Conservation (phyloP, 2,888 invertebrate species). For the Spatulosminthurus flaviceps region DNA sequence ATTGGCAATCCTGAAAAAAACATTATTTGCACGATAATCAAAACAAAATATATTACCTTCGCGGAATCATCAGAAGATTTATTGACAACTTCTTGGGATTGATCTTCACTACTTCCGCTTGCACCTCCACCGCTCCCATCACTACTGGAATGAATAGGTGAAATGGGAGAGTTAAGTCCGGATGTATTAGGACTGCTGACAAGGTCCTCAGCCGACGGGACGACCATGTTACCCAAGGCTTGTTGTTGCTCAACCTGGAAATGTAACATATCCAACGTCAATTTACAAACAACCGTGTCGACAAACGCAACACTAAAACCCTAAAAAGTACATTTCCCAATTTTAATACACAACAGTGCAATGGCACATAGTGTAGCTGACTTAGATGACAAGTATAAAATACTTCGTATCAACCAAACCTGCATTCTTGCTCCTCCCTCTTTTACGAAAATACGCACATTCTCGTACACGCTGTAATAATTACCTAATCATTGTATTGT, state of each 20-base stretch:
- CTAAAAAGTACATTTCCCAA: no score
- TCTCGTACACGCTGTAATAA: no score
- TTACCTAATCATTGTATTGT: no score
- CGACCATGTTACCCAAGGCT: slow-evolving; percentile 55
- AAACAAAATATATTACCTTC: slow-evolving; percentile 54
- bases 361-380: no score
- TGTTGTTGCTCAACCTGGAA: slow-evolving; percentile 53
- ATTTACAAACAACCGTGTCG: no score
- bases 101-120: slow-evolving; percentile 70
- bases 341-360: no score
- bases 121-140: slow-evolving; percentile 66
- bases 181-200: slow-evolving; percentile 85
- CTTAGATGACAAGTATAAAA: no score
- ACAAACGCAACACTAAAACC: no score
- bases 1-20: slow-evolving; percentile 7
- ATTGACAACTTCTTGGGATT: slow-evolving; percentile 43
- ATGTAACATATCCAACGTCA: neutral
- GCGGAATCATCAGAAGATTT: slow-evolving; percentile 64
- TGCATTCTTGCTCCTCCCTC: no score
- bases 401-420: no score
- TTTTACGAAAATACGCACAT: no score
- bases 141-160: slow-evolving; percentile 72
- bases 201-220: slow-evolving; percentile 72
- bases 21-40: no score
- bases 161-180: slow-evolving; percentile 79